These are phyloP conservation scores for Smutsia temminckii DNA, from an alignment of 2,797 vertebrate species.

Conservation along the genomic window DNA sequence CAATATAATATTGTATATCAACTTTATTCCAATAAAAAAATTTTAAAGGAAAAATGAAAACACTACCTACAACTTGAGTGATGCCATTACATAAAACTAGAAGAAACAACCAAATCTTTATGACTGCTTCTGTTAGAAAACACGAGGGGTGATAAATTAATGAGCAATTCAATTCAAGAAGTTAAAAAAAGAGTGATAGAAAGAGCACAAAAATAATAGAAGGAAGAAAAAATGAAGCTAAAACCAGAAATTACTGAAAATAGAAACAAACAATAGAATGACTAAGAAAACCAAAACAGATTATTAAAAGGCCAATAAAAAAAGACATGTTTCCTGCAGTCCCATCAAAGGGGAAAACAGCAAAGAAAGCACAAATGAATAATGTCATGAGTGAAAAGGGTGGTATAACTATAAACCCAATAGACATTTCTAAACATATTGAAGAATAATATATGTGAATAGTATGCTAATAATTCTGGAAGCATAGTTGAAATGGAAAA, in stretches of 20 bases:
- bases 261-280: slow-evolving; percentile 23
- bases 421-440: not conserved
- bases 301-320: slow-evolving; percentile 6
- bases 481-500: not conserved
- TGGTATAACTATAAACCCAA: not conserved
- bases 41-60: not conserved
- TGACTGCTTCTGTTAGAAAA: not conserved
- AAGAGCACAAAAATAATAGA: not conserved
- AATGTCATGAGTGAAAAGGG: not conserved
- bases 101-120: not conserved
- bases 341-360: not conserved
- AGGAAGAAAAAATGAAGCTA: slow-evolving; percentile 7
- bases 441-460: not conserved
- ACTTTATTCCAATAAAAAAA: too few species aligned
- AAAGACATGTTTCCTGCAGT: not conserved
- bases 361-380: not conserved
- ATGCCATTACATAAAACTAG: not conserved
- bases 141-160: not conserved
- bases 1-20: too few species aligned
- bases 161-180: slow-evolving; percentile 31
- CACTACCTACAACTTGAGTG: not conserved
- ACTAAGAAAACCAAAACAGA: not conserved
- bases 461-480: not conserved
- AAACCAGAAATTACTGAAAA: slow-evolving; percentile 42
- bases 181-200: not conserved